Evolutionary conservation across 2,113 vertebrate species (phyloP), one percentile per base, ranked within the genome.

Genomic region (Stegastes partitus): DNA sequence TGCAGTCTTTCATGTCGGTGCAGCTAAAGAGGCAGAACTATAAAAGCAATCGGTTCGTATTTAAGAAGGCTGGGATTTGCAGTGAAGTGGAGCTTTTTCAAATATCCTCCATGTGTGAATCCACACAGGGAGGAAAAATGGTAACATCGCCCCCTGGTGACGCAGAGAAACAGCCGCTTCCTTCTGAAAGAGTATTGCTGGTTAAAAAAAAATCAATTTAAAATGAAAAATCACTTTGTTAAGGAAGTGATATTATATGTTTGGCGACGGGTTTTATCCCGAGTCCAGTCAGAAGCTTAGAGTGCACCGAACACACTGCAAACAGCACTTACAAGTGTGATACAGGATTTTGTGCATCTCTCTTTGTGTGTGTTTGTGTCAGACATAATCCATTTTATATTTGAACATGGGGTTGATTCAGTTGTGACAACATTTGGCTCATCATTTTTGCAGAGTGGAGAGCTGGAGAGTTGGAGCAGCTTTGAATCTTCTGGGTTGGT

Each of bases 91-190:
- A 28, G 39, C 18, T 63, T 82, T 56, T 53, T 62, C 21, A 56
- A 28, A 62, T 37, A 53, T 57, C 8, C 19, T 28, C 25, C 11
- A 50, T 62, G 45, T 44, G 69, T 69, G 54, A 66, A 23, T 25
- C 61, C 74, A 63, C 61, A 66, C 11, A 42, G 19, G 19, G 15
- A 77, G 51, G 23, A 6, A 69, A 85, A 77, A 90, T 75, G 88
- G 77, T 86, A 82, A 91, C 16, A 85, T 72, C 83, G 88, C 91
- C 91, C 91, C 89, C 89, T 92, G 79, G 79, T 89, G 91, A 73
- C 79, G 15, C 1, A 8, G 44, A 50, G 34, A 67, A 72, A 68
- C 26, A 0, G 51, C 14, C 57, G 64, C 1, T n/a, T 59, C 1
- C 34, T 23, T 65, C 19, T 55, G 1, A 77, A 37, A 59, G 21